Base-by-base conservation (phyloP, 2,797 vertebrate species). In the Mareca strepera region DNA sequence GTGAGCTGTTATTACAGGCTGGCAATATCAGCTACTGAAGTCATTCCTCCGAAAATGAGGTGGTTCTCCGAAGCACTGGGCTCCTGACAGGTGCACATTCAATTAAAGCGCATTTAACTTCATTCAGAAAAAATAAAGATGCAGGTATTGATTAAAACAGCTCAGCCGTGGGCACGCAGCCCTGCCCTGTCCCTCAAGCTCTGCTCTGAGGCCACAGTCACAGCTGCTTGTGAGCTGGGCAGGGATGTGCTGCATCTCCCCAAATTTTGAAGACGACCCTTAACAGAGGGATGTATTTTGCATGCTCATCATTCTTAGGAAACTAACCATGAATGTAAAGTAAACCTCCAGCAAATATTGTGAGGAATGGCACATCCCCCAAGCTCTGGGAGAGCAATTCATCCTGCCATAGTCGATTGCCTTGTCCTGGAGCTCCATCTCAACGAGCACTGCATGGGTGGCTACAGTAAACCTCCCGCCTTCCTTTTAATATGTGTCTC, bases 231-330 rank as follows among this genome's bases (percentile, higher is more conserved):
- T 85, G 80, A 92, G 75, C 64, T 74, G 82, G 82, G 74, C 80
- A 82, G 67, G 92, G 93, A 95, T 86, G 77, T 72, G 41, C 80
- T 94, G 48, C 79, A 77, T 94, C 86, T 93, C 82, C 91, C 77
- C 92, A 18, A 20, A 35, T 83, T 90, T 69, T 89, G 82, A 67
- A 88, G 94, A 86, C 41, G 48, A 73, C 31, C 26, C 73, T 95
- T 43, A 87, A 39, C 39, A 74, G 70, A 86, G 88, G 90, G 93
- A 95, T 87, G 94, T 41, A 41, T 69, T 94, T 78, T 88, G 85
- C 59, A 0, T 95, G 87, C 80, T 96, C 33, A 0, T 62, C 87
- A 70, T 92, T 96, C 0, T 43, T 15, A 3, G 67, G 62, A 67
- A 96, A 64, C 20, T 28, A 94, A 53, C 20, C 22, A 4, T 75